phyloP scores from a whole-genome alignment of 2,888 invertebrate genomes.

The Perdita meconis region DNA sequence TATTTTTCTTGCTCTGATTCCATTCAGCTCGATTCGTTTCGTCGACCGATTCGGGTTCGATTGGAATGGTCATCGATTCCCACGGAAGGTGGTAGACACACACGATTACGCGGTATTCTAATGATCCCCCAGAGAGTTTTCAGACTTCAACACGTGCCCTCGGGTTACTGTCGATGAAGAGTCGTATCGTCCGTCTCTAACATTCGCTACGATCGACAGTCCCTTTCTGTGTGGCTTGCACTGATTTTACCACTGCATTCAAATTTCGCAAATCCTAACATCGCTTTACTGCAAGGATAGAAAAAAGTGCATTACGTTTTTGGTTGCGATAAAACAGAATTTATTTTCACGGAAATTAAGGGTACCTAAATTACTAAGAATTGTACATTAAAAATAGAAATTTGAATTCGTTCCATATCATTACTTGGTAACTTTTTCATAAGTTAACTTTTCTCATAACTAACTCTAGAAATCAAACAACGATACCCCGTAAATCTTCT shows the following conservation, averaged over 20 bases:
- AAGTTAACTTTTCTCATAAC: no score
- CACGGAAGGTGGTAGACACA: conserved; percentile 66
- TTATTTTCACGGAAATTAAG: no score
- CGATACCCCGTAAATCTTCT: no score
- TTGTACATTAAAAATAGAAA: no score
- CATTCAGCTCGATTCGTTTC: conserved; percentile 8
- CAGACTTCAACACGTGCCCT: conserved; percentile 62
- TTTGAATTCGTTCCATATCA: no score
- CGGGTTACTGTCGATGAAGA: conserved; percentile 61
- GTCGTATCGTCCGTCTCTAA: conserved; percentile 50
- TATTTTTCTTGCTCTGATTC: neutral
- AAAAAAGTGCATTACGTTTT: no score
- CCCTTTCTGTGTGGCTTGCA: conserved; percentile 21
- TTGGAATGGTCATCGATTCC: conserved; percentile 66
- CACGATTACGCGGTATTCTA: conserved; percentile 67
- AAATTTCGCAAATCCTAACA: conserved; percentile 13
- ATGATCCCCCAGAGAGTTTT: conserved; percentile 71
- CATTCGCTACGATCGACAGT: conserved; percentile 54
- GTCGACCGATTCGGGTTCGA: conserved; percentile 23
- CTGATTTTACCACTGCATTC: conserved; percentile 16
- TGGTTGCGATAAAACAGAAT: neutral
- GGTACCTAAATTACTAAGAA: no score
- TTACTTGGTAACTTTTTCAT: no score
- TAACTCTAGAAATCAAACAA: no score
- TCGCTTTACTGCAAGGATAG: neutral